A percentile compares a stretch with the other conserved stretches of the same genome.
Evolutionary conservation across 2,888 invertebrate species (phyloP).

Genomic region (Luperina testacea): DNA sequence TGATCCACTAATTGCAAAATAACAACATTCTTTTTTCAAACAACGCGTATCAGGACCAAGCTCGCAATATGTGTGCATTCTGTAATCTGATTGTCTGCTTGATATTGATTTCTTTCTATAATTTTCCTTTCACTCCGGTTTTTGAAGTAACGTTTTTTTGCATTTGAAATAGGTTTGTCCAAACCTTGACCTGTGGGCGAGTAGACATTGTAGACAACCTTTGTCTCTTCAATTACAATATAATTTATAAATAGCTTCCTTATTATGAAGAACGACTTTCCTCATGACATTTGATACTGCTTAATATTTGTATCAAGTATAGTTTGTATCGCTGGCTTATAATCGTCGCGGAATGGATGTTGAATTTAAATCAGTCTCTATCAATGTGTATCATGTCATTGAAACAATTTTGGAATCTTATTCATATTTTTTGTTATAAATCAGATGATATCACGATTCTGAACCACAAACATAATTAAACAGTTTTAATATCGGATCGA

Average conservation of each 20-base stretch:
- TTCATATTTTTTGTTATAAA: constrained; percentile 19
- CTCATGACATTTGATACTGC: constrained; percentile 65
- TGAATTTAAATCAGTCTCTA: constrained; percentile 72
- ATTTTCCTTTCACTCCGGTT: neutral
- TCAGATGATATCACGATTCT: too few relatives aligned
- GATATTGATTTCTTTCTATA: neutral
- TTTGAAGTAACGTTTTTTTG: constrained; percentile 4
- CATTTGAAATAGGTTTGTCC: constrained; percentile 2
- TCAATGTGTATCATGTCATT: constrained; percentile 62
- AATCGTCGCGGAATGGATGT: constrained; percentile 58
- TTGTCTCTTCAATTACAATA: constrained; percentile 68
- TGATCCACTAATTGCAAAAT: neutral
- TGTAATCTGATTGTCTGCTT: neutral
- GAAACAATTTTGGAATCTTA: constrained; percentile 52
- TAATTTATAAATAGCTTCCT: constrained; percentile 76
- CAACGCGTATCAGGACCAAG: neutral
- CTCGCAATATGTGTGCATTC: neutral
- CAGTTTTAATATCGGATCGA: too few relatives aligned
- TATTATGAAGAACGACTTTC: constrained; percentile 66
- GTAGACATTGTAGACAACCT: constrained; percentile 45
- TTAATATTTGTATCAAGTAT: constrained; percentile 69
- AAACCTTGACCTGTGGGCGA: constrained; percentile 59
- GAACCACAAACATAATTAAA: too few relatives aligned
- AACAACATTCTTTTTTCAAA: neutral
- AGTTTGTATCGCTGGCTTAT: constrained; percentile 39